Evolutionary conservation across 2,888 invertebrate genomes (phyloP), one percentile per base, ranked within the genome.

Genomic region (Atethmia centrago): DNA sequence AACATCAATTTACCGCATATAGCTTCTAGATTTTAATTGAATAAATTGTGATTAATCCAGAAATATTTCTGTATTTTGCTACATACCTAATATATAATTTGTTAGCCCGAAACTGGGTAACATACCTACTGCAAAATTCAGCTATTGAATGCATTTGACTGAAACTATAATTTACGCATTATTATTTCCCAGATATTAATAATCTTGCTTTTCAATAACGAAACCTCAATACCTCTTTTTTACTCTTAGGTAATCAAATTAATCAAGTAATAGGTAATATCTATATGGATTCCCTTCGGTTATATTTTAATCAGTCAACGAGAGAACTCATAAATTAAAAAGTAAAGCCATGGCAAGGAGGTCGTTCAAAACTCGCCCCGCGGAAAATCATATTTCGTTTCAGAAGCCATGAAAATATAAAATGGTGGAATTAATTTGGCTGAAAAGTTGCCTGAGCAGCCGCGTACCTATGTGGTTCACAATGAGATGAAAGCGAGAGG

Each of bases 401-500:
- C 91, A 87, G 94, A 95, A 93, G 92, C 95, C 95, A 90, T 91
- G 90, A 87, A 93, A 94, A 91, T 92, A 92, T 91, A 88, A 88
- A 92, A 92, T 91, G 92, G 91, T 90, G 92, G 91, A 94, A 94
- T 95, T 95, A 95, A 95, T 95, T 95, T 93, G 93, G 93, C 94
- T 94, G 95, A 92, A 95, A 95, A 94, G 94, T 95, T 94, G 89
- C 89, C 86, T 88, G 88, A 89, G 88, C 88, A 88, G 88, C n/a
- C n/a, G n/a, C 89, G 86, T 86, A 82, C 78, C 78, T 78, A 42
- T 74, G 85, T 80, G 82, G 83, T 85, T 85, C 90, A 95, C 95
- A 95, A 96, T 94, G 93, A 93, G 93, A 94, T 95, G 95, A 95
- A 95, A 95, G 94, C 92, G 93, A 94, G 93, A 93, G 93, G 92